Evolutionary conservation across 1,140 invertebrate genomes (phyloP).

Genomic region (Neodiprion pinetum): DNA sequence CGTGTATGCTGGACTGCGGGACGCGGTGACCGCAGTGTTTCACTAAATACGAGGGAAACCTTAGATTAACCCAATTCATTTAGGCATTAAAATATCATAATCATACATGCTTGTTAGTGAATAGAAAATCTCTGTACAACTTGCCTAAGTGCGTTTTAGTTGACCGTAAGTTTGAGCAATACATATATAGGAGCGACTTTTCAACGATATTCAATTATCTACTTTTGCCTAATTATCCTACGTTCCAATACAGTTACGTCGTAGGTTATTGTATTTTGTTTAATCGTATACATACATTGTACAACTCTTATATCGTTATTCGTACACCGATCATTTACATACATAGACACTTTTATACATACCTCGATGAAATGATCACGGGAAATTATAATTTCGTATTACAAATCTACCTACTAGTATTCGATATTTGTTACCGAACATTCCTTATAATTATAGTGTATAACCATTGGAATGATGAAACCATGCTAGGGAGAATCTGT

Average conservation of each 20-base stretch:
- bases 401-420: background rate
- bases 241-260: background rate
- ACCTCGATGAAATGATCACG: background rate
- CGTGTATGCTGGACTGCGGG: no score
- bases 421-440: background rate
- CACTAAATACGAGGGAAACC: no score
- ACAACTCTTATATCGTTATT: no score
- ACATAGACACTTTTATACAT: background rate
- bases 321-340: no score
- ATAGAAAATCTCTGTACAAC: conserved; percentile 1
- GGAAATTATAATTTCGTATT: background rate
- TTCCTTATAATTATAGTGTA: background rate
- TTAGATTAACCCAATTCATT: no score
- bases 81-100: background rate
- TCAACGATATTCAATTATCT: background rate
- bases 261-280: background rate
- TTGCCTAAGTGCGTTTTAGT: conserved; percentile 2
- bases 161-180: background rate
- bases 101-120: background rate
- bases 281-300: background rate
- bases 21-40: no score
- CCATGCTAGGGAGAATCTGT: background rate
- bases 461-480: background rate
- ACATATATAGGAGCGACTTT: background rate
- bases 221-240: background rate